A percentile compares a stretch with the other conserved stretches of the same genome.
These are phyloP conservation scores for Drosophila tsacasi DNA, from an alignment of 1,140 invertebrate genomes.

Conservation along the genomic window DNA sequence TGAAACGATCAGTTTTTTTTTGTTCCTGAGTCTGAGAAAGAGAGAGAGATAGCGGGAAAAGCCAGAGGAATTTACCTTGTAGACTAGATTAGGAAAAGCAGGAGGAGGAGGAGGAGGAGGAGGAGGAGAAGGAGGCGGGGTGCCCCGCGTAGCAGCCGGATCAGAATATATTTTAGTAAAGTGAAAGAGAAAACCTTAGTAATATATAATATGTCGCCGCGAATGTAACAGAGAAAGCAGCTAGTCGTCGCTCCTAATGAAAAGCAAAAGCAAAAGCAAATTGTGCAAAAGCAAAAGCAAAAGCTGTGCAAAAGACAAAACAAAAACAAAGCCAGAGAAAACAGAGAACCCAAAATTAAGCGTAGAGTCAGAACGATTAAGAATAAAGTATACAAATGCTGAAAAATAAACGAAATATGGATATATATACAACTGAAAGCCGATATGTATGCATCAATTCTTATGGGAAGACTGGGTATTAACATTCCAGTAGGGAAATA, in stretches of 20 bases:
- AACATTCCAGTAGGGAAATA: neutral
- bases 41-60: neutral
- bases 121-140: neutral
- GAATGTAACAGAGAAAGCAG: conserved; percentile 25
- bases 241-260: conserved; percentile 52
- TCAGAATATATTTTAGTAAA: conserved; percentile 38
- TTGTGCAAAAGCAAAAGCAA: conserved; percentile 22
- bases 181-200: neutral
- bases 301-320: conserved; percentile 21
- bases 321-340: conserved; percentile 23
- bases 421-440: conserved; percentile 12
- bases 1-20: conserved; percentile 15
- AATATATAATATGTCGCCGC: conserved; percentile 5
- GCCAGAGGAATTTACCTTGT: conserved; percentile 42
- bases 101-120: neutral
- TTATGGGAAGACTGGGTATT: neutral
- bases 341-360: conserved; percentile 17
- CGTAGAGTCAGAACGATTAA: conserved; percentile 1
- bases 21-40: conserved; percentile 25
- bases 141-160: neutral
- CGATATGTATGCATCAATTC: conserved; percentile 6
- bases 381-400: conserved; percentile 21
- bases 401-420: conserved; percentile 34
- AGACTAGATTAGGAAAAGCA: conserved; percentile 56
- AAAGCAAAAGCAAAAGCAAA: conserved; percentile 43